A percentile compares a stretch with the other conserved stretches of the same genome.
These are phyloP conservation scores for Pyralis farinalis DNA, from an alignment of 2,888 invertebrate genomes.

Conservation along the genomic window DNA sequence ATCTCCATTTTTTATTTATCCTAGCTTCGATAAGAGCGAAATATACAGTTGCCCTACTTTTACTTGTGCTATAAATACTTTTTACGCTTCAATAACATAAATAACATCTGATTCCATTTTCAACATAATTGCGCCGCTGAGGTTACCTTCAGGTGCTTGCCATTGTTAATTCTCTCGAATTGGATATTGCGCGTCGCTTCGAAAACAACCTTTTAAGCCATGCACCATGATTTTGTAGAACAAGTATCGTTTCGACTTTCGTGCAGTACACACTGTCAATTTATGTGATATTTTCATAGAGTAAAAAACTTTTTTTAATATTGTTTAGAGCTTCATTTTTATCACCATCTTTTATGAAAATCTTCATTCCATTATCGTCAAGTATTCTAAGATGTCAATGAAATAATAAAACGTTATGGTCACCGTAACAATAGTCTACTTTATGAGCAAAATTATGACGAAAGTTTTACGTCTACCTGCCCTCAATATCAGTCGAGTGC, in stretches of 20 bases:
- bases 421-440: not conserved
- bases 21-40: no score
- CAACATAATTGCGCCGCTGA: not conserved
- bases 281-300: not conserved
- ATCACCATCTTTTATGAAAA: not conserved
- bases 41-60: no score
- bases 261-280: not conserved
- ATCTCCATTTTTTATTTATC: no score
- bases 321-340: not conserved
- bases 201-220: not conserved
- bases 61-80: not conserved
- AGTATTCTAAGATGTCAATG: not conserved
- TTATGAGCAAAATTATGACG: not conserved
- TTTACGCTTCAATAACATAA: not conserved
- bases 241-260: not conserved
- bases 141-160: not conserved
- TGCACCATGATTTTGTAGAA: not conserved
- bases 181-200: not conserved
- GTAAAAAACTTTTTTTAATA: not conserved
- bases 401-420: no score
- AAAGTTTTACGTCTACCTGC: not conserved
- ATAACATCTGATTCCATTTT: not conserved
- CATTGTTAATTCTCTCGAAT: not conserved
- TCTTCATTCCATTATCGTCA: not conserved
- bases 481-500: constrained; percentile 13